phyloP scores from a whole-genome alignment of 2,888 invertebrate genomes.

The Dasypolia templi region DNA sequence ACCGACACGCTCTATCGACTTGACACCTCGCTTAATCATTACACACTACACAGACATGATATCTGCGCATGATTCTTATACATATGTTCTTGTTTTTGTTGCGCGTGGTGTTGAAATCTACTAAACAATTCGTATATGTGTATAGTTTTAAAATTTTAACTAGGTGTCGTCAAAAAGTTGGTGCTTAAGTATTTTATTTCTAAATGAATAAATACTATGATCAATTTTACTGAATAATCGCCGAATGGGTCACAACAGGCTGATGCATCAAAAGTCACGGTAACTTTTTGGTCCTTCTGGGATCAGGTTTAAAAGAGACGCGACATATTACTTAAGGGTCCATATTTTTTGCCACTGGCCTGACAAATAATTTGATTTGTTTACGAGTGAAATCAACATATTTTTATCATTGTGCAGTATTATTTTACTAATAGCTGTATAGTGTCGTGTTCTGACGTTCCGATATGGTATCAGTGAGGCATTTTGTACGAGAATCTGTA shows the following conservation, averaged over 20 bases:
- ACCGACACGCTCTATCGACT: slow-evolving; percentile 66
- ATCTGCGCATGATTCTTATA: slow-evolving; percentile 33
- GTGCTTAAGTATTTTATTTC: too few species aligned
- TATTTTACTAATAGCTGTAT: slow-evolving; percentile 1
- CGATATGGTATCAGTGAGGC: slow-evolving; percentile 61
- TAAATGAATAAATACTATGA: too few species aligned
- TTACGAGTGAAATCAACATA: background rate
- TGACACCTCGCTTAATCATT: slow-evolving; percentile 67
- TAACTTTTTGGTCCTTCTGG: background rate
- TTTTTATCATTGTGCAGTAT: background rate
- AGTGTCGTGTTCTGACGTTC: slow-evolving; percentile 6
- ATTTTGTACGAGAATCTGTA: slow-evolving; percentile 30
- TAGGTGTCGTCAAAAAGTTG: too few species aligned
- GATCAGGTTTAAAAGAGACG: background rate
- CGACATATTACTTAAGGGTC: background rate
- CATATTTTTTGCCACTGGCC: background rate
- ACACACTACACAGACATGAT: slow-evolving; percentile 47
- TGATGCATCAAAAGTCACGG: too few species aligned
- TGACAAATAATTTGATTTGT: background rate
- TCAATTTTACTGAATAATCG: too few species aligned
- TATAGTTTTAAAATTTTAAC: background rate
- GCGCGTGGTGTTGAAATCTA: slow-evolving; percentile 11
- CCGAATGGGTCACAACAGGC: too few species aligned
- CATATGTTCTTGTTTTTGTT: slow-evolving; percentile 27
- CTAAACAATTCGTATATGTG: background rate